Conservation (phyloP, 2,113 vertebrate species). For the Sylvia atricapilla region DNA sequence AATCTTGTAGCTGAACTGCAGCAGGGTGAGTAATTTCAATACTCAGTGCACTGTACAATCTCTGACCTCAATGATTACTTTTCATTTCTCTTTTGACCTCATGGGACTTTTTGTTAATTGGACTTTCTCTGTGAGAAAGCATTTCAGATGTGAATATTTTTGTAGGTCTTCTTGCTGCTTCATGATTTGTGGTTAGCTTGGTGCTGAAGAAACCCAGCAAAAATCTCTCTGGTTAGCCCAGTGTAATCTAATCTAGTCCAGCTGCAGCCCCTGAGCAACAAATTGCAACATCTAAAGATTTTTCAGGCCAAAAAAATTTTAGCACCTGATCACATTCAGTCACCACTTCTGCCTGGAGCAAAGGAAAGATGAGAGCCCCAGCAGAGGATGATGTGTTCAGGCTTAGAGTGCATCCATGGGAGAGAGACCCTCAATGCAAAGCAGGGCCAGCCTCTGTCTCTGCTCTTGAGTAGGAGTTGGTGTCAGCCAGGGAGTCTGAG, state of each 20-base stretch:
- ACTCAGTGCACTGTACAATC: neutral
- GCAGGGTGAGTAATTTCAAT: conserved; percentile 20
- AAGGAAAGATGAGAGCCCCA: neutral
- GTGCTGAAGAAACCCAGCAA: conserved; percentile 16
- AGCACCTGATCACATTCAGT: neutral
- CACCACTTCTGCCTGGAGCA: neutral
- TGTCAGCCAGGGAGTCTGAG: neutral
- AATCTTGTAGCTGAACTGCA: neutral
- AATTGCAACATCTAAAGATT: neutral
- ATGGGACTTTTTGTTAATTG: conserved; percentile 20
- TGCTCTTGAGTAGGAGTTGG: neutral
- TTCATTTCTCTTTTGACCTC: conserved; percentile 26
- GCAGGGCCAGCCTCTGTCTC: neutral
- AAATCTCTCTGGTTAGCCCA: neutral
- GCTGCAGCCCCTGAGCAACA: neutral
- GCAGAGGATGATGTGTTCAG: neutral
- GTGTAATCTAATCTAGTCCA: neutral
- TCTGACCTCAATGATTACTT: neutral
- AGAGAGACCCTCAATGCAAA: neutral
- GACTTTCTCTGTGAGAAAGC: neutral
- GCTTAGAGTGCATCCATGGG: neutral
- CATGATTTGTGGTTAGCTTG: conserved; percentile 10
- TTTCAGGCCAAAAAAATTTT: neutral
- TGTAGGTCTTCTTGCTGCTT: conserved; percentile 7
- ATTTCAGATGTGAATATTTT: neutral